Evolutionary conservation across 1,140 invertebrate species (phyloP).

Genomic region (Teleopsis dalmanni): DNA sequence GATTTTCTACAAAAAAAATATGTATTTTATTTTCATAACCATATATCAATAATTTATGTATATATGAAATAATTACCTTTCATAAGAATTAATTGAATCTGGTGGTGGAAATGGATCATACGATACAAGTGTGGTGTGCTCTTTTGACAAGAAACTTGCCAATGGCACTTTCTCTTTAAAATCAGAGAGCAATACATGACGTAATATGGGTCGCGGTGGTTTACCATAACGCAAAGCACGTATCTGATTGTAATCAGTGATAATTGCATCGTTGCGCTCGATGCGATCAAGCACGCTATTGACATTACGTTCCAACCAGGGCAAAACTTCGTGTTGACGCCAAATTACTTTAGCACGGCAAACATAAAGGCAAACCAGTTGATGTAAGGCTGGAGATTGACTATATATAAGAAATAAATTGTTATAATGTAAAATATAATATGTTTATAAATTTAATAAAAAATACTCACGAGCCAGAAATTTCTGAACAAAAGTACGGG

Average conservation of each 20-base stretch:
- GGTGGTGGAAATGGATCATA: constrained; percentile 75
- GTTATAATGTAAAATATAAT: not conserved
- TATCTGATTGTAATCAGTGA: constrained; percentile 57
- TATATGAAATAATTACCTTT: constrained; percentile 17
- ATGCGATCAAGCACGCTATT: constrained; percentile 57
- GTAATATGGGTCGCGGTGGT: constrained; percentile 63
- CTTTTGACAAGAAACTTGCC: constrained; percentile 39
- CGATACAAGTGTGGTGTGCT: constrained; percentile 57
- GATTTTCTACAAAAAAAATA: constrained; percentile 32
- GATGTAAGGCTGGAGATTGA: constrained; percentile 58
- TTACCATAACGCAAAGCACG: constrained; percentile 44
- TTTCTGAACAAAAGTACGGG: constrained; percentile 43
- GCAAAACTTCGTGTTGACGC: constrained; percentile 68
- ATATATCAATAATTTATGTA: not conserved
- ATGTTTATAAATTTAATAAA: not conserved
- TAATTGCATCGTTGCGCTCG: constrained; percentile 57
- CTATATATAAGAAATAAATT: constrained; percentile 38
- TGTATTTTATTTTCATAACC: too few species aligned
- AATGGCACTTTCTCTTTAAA: constrained; percentile 56
- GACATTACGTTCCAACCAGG: constrained; percentile 70
- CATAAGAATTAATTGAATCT: constrained; percentile 68
- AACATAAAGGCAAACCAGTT: constrained; percentile 67
- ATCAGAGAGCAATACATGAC: constrained; percentile 76
- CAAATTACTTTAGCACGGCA: constrained; percentile 66
- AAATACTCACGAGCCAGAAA: constrained; percentile 29